Evolutionary conservation across 2,888 invertebrate genomes (phyloP), one percentile per base, ranked within the genome.

Genomic region (Pasiphila rectangulata): DNA sequence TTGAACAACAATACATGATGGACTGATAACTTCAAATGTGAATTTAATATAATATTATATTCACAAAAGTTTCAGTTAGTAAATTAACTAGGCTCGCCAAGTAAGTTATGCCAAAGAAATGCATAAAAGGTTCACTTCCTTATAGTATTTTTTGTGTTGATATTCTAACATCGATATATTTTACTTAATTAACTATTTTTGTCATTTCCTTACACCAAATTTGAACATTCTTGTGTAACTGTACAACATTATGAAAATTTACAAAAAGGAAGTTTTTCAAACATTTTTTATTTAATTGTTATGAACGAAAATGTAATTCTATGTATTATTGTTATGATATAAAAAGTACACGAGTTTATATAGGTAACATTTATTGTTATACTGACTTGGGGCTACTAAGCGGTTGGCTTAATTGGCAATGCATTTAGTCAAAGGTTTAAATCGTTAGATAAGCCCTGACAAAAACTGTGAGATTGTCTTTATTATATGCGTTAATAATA

Each of bases 171-270:
- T n/a, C n/a, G n/a, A n/a, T n/a, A n/a, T n/a, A n/a, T n/a, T n/a
- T n/a, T n/a, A n/a, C 32, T 32, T 32, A 32, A n/a, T n/a, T 16
- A 5, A 2, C 17, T 32, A 32, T 16, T 15, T 34, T 35, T 38
- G 12, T 10, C 30, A 15, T 36, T 16, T 41, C n/a, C 36, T 49
- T 49, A 49, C 9, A 46, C 13, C 32, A 21, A 50, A 41, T 46
- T 44, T 54, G 46, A 49, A 49, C 42, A 16, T 15, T 41, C 39
- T 47, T 21, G 21, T 42, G 7, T 35, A 16, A 37, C 23, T 29
- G 24, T 36, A 47, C 40, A 40, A 46, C 61, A 53, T 54, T 56
- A 27, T 36, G 29, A 46, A 34, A 39, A 32, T 35, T 38, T 39
- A 34, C 24, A 16, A n/a, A 4, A 30, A 23, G 7, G 15, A 43